Base-by-base conservation (phyloP, 2,797 vertebrate genomes). In the Gobio occitaniae region DNA sequence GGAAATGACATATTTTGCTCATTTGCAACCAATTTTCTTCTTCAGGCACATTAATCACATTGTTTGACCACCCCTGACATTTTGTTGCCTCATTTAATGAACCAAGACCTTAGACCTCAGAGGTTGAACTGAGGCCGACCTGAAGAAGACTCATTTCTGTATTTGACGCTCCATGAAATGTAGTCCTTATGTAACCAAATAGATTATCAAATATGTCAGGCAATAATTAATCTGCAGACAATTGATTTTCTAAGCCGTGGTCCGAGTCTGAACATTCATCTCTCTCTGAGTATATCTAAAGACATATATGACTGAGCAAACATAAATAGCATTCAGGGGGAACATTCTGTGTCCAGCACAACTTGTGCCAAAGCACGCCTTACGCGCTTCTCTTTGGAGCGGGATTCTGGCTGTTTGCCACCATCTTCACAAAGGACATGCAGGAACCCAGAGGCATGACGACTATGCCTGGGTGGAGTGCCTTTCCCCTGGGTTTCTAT, bases 401-500 rank as follows among this genome's bases (percentile, higher is more conserved):
- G 29, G 83, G 87, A 85, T 86, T 72, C 89, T 80, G 78, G 84
- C 69, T 8, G 29, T 78, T 82, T 78, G 85, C 87, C 81, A 83
- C 36, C 16, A 74, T 82, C 83, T 86, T 74, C 71, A 72, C 83
- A 87, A 47, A 88, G 54, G 56, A 69, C 65, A 19, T 83, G 71
- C 80, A 84, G 87, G 83, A 83, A 81, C 80, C 70, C 76, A 85
- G 65, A 82, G 65, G 83, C 77, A 79, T 61, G 75, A 69, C 63
- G 65, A 83, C 86, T 89, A 87, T 86, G 59, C 69, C 78, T 85
- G 88, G 87, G 87, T 90, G 61, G 85, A 83, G 84, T 88, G 75
- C 65, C 82, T 84, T 78, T 90, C 87, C 87, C 83, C 44, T 81
- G 87, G 87, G 89, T 86, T 85, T 90, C 88, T 68, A 61, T 71